A percentile compares a stretch with the other conserved stretches of the same genome.
Evolutionary conservation across 1,140 invertebrate species (phyloP).

Genomic region (Neodiprion lecontei): DNA sequence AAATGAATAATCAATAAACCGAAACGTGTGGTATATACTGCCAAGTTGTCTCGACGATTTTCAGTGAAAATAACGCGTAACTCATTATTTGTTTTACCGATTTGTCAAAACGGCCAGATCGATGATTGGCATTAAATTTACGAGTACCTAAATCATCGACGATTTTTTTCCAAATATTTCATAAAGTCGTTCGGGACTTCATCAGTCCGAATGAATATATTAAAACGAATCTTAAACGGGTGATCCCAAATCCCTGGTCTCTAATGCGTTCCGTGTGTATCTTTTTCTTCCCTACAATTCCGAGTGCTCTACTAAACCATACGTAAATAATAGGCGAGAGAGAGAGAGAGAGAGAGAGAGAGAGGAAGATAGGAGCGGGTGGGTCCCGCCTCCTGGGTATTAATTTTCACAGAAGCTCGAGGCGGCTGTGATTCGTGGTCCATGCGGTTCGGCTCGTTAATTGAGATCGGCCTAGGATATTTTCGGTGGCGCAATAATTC

Average conservation of each 20-base stretch:
- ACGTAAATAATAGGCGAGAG: neutral
- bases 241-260: no score
- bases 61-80: no score
- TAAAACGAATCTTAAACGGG: neutral
- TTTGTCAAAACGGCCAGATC: no score
- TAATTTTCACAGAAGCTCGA: constrained; percentile 1
- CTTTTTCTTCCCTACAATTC: no score
- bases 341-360: constrained; percentile 10
- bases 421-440: neutral
- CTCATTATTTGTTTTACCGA: no score
- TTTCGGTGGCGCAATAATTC: constrained; percentile 5
- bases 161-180: neutral
- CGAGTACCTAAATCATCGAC: neutral
- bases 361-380: constrained; percentile 23
- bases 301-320: no score
- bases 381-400: constrained; percentile 12
- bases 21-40: no score
- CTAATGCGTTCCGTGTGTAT: no score
- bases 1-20: no score
- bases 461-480: constrained; percentile 7
- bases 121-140: neutral
- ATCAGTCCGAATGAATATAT: neutral
- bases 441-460: neutral
- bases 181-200: no score
- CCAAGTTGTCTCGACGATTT: no score